phyloP scores from a whole-genome alignment of 2,888 invertebrate species.

The Orthosia gothica region DNA sequence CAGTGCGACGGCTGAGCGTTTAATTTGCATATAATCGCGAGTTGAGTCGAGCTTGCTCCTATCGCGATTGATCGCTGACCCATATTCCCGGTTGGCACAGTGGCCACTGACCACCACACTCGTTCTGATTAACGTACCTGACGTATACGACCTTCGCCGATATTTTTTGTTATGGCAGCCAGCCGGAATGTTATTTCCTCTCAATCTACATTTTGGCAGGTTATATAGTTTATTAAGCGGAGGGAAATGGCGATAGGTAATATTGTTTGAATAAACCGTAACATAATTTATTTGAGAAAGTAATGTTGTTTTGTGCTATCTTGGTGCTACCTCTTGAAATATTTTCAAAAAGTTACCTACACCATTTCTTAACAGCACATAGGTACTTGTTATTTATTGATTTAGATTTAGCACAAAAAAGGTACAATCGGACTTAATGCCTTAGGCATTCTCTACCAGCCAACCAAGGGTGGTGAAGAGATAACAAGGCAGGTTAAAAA shows the following conservation, averaged over 20 bases:
- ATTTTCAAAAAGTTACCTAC: background rate
- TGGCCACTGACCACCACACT: conserved; percentile 69
- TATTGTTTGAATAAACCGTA: conserved; percentile 19
- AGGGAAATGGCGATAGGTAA: conserved; percentile 41
- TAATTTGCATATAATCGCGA: conserved; percentile 88
- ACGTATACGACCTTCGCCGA: conserved; percentile 73
- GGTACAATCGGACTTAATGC: no score
- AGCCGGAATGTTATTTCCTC: conserved; percentile 71
- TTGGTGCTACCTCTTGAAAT: no score
- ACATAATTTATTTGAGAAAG: conserved; percentile 21
- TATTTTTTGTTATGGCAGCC: conserved; percentile 72
- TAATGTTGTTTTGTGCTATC: background rate
- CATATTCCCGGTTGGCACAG: conserved; percentile 75
- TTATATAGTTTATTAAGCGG: conserved; percentile 51
- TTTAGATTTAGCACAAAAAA: no score
- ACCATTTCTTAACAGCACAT: no score
- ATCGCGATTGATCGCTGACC: conserved; percentile 89
- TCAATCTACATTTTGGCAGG: conserved; percentile 59
- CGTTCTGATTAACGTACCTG: conserved; percentile 52
- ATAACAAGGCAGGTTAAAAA: no score
- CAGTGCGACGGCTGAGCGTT: conserved; percentile 73
- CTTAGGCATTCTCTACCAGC: no score
- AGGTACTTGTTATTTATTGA: no score
- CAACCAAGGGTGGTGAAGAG: no score
- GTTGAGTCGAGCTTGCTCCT: conserved; percentile 78